Evolutionary conservation across 1,140 invertebrate genomes (phyloP).

Genomic region (Whitmania pigra): DNA sequence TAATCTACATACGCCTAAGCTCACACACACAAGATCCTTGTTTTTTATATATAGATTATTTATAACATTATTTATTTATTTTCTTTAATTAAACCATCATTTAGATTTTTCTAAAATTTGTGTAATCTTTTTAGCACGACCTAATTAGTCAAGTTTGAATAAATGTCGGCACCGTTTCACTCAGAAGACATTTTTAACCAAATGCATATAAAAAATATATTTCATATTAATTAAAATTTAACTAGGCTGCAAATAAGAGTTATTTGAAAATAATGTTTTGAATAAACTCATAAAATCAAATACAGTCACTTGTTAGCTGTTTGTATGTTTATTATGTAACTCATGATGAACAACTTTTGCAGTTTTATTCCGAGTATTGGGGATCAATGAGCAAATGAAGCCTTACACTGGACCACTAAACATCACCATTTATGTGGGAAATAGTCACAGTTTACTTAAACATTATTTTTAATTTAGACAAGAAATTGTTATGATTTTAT

Average conservation of each 20-base stretch:
- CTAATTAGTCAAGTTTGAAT: background rate
- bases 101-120: background rate
- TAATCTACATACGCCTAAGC: no score
- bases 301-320: background rate
- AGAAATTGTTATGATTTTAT: no score
- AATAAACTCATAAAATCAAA: no score
- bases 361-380: background rate
- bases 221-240: background rate
- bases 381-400: background rate
- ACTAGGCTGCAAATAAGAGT: background rate
- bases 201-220: background rate
- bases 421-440: background rate
- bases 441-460: no score
- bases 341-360: background rate
- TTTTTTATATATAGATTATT: no score
- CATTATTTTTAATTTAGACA: no score
- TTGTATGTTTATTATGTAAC: background rate
- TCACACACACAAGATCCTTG: no score
- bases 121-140: background rate
- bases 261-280: background rate
- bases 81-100: no score
- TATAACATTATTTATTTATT: no score
- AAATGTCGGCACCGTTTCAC: background rate
- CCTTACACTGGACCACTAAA: background rate
- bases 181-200: background rate